Evolutionary conservation across 2,888 invertebrate genomes (phyloP), one percentile per base, ranked within the genome.

Genomic region (Sminthurides aquaticus): DNA sequence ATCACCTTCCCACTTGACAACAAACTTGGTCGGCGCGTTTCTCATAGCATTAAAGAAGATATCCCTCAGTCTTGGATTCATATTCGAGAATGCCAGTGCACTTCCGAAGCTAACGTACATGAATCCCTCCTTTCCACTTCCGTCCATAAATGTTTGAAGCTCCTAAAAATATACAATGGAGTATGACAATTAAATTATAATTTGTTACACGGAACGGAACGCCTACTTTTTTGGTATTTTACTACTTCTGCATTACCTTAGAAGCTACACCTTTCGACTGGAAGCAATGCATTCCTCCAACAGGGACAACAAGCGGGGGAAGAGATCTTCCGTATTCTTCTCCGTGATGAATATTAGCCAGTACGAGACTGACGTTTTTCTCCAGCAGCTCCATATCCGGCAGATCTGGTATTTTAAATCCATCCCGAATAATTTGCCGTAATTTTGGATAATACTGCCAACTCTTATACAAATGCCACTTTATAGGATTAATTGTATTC

Each of bases 261-360:
- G 62, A 49, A 15, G 59, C 48, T 1, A 54, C 28, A n/a, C 58
- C 20, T 15, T 20, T 49, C n/a, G 49, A 57, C 8, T 62, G 60
- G 1, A 57, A 65, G 48, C 67, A 67, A 1, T 66, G 64, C 52
- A 71, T 67, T 27, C 69, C 69, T 0, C 62, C 61, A 8, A 70
- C 49, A 11, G 65, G 63, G 20, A 71, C 58, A 2, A 59, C 59
- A 25, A 67, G 64, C 1, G 73, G 69, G 26, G 70, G 70, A 3
- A 70, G 25, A 1, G 69, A 65, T 54, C 70, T 60, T 11, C 70
- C 67, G 27, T 64, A 69, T 49, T 71, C 71, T 29, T 70, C 69
- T 2, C 68, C 52, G 5, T 56, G 64, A 52, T 73, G 67, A 22
- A 65, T 67, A 62, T 71, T 73, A 3, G 68, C 28, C 2, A 73